A percentile compares a stretch with the other conserved stretches of the same genome.
Evolutionary conservation across 2,888 invertebrate genomes (phyloP).

Genomic region (Pyrocoelia pectoralis): DNA sequence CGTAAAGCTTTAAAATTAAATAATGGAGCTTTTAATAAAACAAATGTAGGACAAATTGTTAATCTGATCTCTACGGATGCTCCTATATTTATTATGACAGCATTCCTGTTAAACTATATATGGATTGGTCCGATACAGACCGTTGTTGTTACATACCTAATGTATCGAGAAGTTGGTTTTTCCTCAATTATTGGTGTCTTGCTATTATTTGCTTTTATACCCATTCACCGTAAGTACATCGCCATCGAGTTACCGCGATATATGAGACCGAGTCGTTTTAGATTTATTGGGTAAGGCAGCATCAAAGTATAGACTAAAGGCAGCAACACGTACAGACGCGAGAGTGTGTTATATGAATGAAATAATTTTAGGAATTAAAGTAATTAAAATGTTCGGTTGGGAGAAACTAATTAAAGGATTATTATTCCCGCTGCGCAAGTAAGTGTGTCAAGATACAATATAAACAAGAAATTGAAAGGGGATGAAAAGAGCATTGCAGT

Average conservation of each 20-base stretch:
- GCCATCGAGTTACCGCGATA: no score
- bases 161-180: not conserved
- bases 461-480: not conserved
- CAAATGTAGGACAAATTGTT: conserved; percentile 71
- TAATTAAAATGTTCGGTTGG: conserved; percentile 87
- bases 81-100: conserved; percentile 77
- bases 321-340: conserved; percentile 84
- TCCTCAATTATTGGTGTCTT: not conserved
- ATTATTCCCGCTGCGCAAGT: not conserved
- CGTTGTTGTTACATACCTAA: not conserved
- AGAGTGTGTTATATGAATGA: conserved; percentile 68
- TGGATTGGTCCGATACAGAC: not conserved
- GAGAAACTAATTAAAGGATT: conserved; percentile 68
- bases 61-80: conserved; percentile 41
- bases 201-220: not conserved
- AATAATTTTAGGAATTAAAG: conserved; percentile 83
- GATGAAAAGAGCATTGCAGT: no score
- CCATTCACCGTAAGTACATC: not conserved
- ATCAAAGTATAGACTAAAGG: conserved; percentile 74
- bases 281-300: conserved; percentile 78
- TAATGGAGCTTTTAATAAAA: conserved; percentile 83
- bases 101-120: not conserved
- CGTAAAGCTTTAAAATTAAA: conserved; percentile 76
- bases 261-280: conserved; percentile 43
- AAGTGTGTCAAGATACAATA: not conserved